Percentiles rank a stretch among this genome's conserved stretches.
Evolutionary conservation across 2,113 vertebrate genomes (phyloP).

Genomic region (Siphamia tubifer): DNA sequence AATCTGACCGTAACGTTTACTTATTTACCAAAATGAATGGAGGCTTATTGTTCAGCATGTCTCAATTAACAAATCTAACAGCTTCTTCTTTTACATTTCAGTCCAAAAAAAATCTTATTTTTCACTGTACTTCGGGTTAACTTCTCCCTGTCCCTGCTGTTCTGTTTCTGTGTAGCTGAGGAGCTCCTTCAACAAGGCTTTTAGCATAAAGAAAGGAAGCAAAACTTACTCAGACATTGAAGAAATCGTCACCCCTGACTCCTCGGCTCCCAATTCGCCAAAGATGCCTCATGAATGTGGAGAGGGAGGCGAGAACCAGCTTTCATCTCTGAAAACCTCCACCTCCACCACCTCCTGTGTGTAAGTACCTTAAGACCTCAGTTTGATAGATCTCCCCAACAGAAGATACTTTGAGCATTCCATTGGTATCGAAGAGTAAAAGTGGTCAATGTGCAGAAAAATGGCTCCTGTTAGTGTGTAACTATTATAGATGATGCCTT

Average conservation of each 20-base stretch:
- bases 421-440: too few relatives aligned
- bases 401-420: not conserved
- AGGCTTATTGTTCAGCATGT: conserved; percentile 24
- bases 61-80: conserved; percentile 20
- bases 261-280: conserved; percentile 92
- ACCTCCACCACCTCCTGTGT: conserved; percentile 82
- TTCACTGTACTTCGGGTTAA: not conserved
- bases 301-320: conserved; percentile 76
- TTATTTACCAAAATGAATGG: not conserved
- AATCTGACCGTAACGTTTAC: not conserved
- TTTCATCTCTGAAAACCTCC: conserved; percentile 81
- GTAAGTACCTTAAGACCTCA: conserved; percentile 57
- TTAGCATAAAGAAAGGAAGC: conserved; percentile 96
- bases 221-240: conserved; percentile 97
- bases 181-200: conserved; percentile 97
- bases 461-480: too few relatives aligned
- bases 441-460: too few relatives aligned
- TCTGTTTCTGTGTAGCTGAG: conserved; percentile 82
- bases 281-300: conserved; percentile 84
- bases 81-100: not conserved
- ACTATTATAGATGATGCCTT: too few relatives aligned
- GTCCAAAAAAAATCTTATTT: not conserved
- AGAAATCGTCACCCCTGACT: conserved; percentile 93
- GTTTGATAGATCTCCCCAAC: not conserved
- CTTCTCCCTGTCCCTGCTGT: not conserved